These are phyloP conservation scores for Temnothorax nylanderi DNA, from an alignment of 1,140 invertebrate species.

Conservation along the genomic window DNA sequence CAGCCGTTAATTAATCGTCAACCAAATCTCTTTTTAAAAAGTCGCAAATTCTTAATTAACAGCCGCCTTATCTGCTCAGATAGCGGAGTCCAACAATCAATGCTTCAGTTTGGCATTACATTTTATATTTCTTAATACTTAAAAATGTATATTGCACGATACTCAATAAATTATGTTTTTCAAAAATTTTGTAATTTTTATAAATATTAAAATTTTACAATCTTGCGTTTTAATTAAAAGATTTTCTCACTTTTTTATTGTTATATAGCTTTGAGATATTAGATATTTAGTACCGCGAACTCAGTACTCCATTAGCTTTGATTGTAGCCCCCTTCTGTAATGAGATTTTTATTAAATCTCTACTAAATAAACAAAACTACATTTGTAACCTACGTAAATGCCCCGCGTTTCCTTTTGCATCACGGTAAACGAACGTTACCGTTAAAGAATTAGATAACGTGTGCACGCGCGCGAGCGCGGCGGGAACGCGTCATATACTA, in stretches of 20 bases:
- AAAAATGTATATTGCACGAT: background rate
- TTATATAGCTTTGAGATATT: background rate
- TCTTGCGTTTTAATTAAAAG: background rate
- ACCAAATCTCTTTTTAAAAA: background rate
- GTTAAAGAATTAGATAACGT: constrained; percentile 44
- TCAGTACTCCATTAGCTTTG: background rate
- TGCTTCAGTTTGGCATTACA: background rate
- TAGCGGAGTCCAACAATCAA: no score
- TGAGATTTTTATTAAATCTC: background rate
- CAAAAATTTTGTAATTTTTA: background rate
- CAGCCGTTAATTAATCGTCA: background rate
- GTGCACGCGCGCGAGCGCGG: constrained; percentile 6
- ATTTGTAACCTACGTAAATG: background rate
- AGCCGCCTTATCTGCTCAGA: no score
- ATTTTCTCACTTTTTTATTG: background rate
- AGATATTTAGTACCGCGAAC: background rate
- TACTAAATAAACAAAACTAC: background rate
- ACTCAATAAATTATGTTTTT: background rate
- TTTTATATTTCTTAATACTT: no score
- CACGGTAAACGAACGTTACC: constrained; percentile 31
- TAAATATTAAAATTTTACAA: background rate
- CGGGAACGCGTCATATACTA: constrained; percentile 30
- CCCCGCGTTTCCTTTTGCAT: constrained; percentile 23
- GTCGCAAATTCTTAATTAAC: no score
- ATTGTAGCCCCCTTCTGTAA: background rate